Evolutionary conservation across 2,797 vertebrate species (phyloP), one percentile per base, ranked within the genome.

Genomic region (Diceros bicornis): DNA sequence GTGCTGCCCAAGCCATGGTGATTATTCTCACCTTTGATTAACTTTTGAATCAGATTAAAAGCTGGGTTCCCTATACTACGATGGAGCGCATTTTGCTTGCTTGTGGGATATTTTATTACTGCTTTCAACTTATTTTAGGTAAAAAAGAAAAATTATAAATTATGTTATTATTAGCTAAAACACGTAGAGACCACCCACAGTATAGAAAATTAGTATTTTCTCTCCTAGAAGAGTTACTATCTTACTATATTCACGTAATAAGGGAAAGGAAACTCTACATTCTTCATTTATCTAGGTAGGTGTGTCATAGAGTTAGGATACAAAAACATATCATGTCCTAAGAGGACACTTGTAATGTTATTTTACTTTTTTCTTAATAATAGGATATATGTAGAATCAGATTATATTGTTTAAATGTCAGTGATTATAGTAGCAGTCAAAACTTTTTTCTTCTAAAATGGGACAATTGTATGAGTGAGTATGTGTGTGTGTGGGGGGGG

Each of bases 1-100:
- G 1, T 0, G 2, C 16, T 29, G 34, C 14, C 20, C 14, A 0
- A 6, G 29, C 32, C 11, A 0, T 18, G 2, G 44, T 17, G 25
- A 34, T 64, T 69, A 27, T 55, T 74, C 37, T 75, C 52, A 69
- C 17, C 20, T 68, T 50, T 44, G 34, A 85, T 61, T 55, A 50
- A 59, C 7, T 37, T 79, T 69, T 11, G 21, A 57, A 14, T 62
- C 69, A 1, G 16, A 32, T 2, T 4, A 57, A 66, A 55, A 21
- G 57, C 69, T 83, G 27, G 21, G 16, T n/a, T 57, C 32, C 55
- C 18, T 32, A 2, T 34, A 1, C 7, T 27, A 25, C 9, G 4
- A 0, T 12, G 20, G 27, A 29, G 17, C 2, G 29, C 50, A 21
- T 61, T 61, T 52, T 69, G 47, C 32, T 69, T 64, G 29, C 41